These are phyloP conservation scores for Drosophila fungiperda DNA, from an alignment of 2,888 invertebrate genomes.

Conservation along the genomic window DNA sequence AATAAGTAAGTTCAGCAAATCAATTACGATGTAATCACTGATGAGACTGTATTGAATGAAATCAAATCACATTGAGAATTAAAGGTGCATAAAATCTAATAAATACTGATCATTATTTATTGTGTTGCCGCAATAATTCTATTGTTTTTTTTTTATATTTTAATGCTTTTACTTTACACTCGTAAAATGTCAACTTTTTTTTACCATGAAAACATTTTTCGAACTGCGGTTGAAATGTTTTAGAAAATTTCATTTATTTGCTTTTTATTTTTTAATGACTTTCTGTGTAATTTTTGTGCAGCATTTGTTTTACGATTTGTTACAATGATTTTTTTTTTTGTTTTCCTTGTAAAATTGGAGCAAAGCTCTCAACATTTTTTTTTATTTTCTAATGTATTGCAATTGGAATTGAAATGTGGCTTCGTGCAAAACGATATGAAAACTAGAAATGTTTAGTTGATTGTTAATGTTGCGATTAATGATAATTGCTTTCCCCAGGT, in stretches of 20 bases:
- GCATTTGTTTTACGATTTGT: constrained; percentile 29
- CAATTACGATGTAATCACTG: neutral
- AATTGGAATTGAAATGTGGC: constrained; percentile 37
- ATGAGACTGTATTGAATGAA: neutral
- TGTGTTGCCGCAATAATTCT: neutral
- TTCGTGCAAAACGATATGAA: constrained; percentile 17
- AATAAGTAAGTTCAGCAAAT: neutral
- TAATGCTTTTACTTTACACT: neutral
- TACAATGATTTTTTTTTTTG: constrained; percentile 46
- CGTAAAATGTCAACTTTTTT: constrained; percentile 11
- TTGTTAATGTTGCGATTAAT: constrained; percentile 65
- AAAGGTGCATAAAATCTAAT: neutral
- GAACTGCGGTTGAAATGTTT: constrained; percentile 22
- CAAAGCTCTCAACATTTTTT: constrained; percentile 68
- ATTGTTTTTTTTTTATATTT: neutral
- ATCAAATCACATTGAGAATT: neutral
- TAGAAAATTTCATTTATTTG: constrained; percentile 36
- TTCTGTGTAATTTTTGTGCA: constrained; percentile 16
- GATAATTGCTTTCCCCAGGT: constrained; percentile 13
- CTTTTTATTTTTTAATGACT: constrained; percentile 22
- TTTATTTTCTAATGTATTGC: constrained; percentile 22
- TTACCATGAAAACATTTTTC: constrained; percentile 24
- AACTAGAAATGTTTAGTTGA: constrained; percentile 57
- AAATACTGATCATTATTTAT: neutral
- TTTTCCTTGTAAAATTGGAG: constrained; percentile 61